These are phyloP conservation scores for Psilopogon haemacephalus DNA, from an alignment of 2,113 vertebrate species.

Conservation along the genomic window DNA sequence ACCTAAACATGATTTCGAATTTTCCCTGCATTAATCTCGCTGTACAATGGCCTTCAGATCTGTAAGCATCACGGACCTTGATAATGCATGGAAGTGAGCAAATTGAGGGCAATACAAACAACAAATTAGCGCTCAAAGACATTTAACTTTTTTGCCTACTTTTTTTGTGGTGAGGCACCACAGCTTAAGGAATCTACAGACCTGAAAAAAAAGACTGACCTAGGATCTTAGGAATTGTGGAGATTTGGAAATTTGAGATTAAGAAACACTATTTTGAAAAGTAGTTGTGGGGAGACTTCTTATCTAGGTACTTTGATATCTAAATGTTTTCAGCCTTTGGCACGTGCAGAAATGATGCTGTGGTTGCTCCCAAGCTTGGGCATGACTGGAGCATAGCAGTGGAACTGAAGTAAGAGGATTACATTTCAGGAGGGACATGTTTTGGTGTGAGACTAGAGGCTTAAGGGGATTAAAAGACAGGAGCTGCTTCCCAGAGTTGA, in stretches of 20 bases:
- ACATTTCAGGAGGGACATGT: constrained; percentile 34
- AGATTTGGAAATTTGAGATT: background rate
- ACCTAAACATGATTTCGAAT: background rate
- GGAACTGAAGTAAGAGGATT: constrained; percentile 54
- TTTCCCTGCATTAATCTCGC: background rate
- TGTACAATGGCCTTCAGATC: background rate
- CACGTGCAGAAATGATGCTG: background rate
- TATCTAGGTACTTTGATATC: background rate
- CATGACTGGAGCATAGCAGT: background rate
- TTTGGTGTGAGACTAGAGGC: background rate
- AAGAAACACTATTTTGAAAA: background rate
- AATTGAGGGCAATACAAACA: background rate
- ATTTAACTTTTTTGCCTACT: background rate
- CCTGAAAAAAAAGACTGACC: too few relatives aligned
- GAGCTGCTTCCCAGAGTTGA: background rate
- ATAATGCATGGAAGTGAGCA: background rate
- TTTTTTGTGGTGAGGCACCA: background rate
- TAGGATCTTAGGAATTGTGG: background rate
- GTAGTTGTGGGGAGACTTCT: background rate
- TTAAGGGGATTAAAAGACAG: constrained; percentile 39
- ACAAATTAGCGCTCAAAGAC: background rate
- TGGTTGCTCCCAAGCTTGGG: background rate
- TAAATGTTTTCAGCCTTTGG: background rate
- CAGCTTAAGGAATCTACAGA: background rate
- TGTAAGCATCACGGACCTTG: background rate